Evolutionary conservation across 2,888 invertebrate genomes (phyloP).

Genomic region (Ornithoptera priamus): DNA sequence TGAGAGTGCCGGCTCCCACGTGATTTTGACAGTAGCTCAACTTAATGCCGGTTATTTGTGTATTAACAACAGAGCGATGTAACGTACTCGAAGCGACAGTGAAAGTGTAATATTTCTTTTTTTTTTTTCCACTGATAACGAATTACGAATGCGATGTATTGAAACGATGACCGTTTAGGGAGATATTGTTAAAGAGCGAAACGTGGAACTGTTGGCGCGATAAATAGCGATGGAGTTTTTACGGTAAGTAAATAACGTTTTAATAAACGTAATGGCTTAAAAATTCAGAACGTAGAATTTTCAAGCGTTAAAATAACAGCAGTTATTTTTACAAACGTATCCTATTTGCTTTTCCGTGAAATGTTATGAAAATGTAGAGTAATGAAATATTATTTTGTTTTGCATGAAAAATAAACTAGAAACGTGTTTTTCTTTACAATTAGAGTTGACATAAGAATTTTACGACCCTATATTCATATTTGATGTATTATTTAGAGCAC

Average conservation of each 20-base stretch:
- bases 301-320: not conserved
- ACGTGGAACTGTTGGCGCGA: slow-evolving; percentile 47
- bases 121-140: slow-evolving; percentile 49
- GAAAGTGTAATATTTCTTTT: slow-evolving; percentile 52
- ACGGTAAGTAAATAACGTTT: slow-evolving; percentile 52
- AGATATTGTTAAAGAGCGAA: slow-evolving; percentile 47
- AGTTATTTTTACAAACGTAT: not conserved
- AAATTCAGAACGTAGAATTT: not conserved
- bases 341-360: not conserved
- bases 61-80: slow-evolving; percentile 45
- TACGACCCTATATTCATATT: not conserved
- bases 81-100: slow-evolving; percentile 44
- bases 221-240: slow-evolving; percentile 61
- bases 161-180: slow-evolving; percentile 52
- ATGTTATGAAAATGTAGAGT: not conserved
- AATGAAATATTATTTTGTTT: slow-evolving; percentile 1
- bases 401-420: not conserved
- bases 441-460: not conserved
- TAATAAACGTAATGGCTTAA: not conserved
- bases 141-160: slow-evolving; percentile 38
- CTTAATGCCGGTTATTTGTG: slow-evolving; percentile 55
- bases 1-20: slow-evolving; percentile 59
- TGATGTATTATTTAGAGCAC: not conserved
- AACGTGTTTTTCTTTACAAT: not conserved
- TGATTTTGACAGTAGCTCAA: slow-evolving; percentile 70